Conservation (phyloP, 2,113 vertebrate species). For the Paradoxurus hermaphroditus region DNA sequence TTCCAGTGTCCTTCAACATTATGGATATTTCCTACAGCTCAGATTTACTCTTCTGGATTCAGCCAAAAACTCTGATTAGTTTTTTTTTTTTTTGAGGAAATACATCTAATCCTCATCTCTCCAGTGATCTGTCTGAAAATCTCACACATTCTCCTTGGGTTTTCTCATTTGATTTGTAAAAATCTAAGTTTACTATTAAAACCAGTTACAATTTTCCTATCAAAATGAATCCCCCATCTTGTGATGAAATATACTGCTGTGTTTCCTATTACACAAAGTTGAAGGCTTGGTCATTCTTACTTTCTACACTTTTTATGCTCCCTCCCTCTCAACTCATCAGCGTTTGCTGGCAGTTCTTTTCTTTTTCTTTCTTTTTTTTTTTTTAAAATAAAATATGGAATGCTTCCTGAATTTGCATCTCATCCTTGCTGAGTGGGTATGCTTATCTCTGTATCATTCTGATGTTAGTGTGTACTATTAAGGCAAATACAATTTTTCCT, state of each 20-base stretch:
- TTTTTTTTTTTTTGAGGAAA: not conserved
- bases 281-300: not conserved
- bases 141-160: not conserved
- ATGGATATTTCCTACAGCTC: not conserved
- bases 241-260: not conserved
- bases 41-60: not conserved
- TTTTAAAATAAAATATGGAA: not conserved
- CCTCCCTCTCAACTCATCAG: not conserved
- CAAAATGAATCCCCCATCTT: not conserved
- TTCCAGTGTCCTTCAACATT: not conserved
- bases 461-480: not conserved
- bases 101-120: not conserved
- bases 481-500: not conserved
- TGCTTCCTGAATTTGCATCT: not conserved
- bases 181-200: not conserved
- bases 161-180: not conserved
- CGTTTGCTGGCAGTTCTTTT: not conserved
- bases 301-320: not conserved
- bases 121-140: not conserved
- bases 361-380: not conserved
- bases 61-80: not conserved
- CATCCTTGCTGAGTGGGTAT: not conserved
- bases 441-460: not conserved
- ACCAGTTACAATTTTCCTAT: not conserved
- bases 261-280: not conserved